phyloP scores from a whole-genome alignment of 35 echinoderm and acorn worm species.

The Anneissia japonica region DNA sequence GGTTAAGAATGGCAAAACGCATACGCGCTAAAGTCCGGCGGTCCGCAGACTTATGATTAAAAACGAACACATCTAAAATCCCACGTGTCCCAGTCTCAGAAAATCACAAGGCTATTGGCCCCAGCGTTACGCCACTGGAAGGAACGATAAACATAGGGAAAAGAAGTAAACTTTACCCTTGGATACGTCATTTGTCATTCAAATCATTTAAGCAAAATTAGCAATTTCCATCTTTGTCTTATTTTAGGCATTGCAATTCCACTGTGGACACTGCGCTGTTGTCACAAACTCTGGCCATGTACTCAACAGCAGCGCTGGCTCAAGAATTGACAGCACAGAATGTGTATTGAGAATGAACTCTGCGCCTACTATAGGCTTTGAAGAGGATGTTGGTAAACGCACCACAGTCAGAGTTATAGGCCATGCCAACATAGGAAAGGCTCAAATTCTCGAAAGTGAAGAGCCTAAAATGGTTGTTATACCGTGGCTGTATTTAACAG shows the following conservation, averaged over 20 bases:
- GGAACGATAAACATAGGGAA: no score
- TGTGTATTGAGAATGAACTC: slow-evolving; percentile 50
- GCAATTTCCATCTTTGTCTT: no score
- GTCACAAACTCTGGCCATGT: slow-evolving; percentile 50
- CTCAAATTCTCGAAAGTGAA: not conserved
- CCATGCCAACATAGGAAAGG: slow-evolving; percentile 10
- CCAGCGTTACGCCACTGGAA: no score
- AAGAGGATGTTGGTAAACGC: slow-evolving; percentile 34
- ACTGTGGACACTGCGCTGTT: slow-evolving; percentile 35
- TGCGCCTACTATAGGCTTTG: slow-evolving; percentile 30
- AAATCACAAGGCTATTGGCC: no score
- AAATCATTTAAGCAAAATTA: no score
- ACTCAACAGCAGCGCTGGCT: slow-evolving; percentile 18
- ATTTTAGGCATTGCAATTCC: slow-evolving; percentile 24
- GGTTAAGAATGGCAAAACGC: no score
- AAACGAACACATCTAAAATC: no score
- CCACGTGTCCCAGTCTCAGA: no score
- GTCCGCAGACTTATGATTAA: no score
- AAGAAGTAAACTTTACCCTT: no score
- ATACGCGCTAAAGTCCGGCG: no score
- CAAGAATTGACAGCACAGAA: slow-evolving; percentile 33
- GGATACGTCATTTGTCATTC: no score
- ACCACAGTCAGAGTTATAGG: slow-evolving; percentile 42
- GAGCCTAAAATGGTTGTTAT: slow-evolving; percentile 39
- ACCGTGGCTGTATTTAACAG: not conserved